Base-by-base conservation (phyloP, 2,113 vertebrate genomes). In the Archilochus colubris region DNA sequence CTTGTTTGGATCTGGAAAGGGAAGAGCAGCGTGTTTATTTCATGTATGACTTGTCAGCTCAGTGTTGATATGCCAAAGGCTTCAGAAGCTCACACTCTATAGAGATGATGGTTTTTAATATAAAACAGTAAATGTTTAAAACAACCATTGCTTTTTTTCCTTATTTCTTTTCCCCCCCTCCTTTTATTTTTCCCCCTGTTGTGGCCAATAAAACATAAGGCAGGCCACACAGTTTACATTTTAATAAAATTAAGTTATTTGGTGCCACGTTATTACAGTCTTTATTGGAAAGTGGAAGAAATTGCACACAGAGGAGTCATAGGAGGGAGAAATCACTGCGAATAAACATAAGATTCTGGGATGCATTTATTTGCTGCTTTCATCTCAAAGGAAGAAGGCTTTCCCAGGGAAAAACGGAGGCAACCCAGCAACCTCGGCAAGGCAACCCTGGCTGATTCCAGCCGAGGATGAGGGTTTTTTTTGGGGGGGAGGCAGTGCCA, bases 261-360 rank as follows among this genome's bases (percentile, higher is more conserved):
- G 95, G 95, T 96, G 97, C 88, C 93, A 86, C 1, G 82, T 96
- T 96, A 81, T 96, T 95, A 76, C 95, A 97, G 96, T 97, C 96
- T 96, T 97, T 97, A 98, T 97, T 97, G 91, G 91, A 92, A 95
- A 96, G 96, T 96, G 96, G 96, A 97, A 95, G 87, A 95, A 97
- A 98, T 97, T 98, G 97, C 97, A 97, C 97, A 97, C 97, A 81
- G 89, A 94, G 93, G 95, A 96, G 95, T 94, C 96, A 93, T 84
- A 96, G 77, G 89, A 96, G 92, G 93, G 95, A 95, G 93, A 94
- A 97, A 97, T 97, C 96, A 97, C 91, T 63, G 64, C 22, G 91
- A 95, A 97, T 92, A 96, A 96, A 97, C 94, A 96, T 94, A 94
- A 94, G 96, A 96, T 97, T 97, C 93, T 96, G 96, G 93, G 93